Conservation (phyloP, 2,797 vertebrate species). For the Chaetophractus vellerosus region DNA sequence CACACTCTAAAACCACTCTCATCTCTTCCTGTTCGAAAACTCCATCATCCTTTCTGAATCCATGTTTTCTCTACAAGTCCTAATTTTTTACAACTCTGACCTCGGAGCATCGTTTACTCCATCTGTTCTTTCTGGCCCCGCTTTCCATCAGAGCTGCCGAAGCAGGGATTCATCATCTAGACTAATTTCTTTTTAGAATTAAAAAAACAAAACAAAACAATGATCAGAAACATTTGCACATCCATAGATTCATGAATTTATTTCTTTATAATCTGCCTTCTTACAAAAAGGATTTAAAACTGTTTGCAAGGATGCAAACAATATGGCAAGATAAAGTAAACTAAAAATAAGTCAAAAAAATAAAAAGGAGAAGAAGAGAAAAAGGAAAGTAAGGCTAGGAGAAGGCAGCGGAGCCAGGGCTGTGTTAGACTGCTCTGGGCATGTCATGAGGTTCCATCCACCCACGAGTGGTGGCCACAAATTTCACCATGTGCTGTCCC, state of each 20-base stretch:
- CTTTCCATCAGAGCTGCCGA: background rate
- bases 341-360: constrained; percentile 14
- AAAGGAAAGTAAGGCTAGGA: background rate
- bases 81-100: constrained; percentile 71
- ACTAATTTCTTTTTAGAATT: constrained; percentile 40
- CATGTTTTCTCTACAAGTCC: constrained; percentile 64
- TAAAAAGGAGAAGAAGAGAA: background rate
- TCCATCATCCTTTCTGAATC: constrained; percentile 65
- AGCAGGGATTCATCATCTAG: constrained; percentile 12
- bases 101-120: constrained; percentile 35
- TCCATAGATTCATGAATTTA: constrained; percentile 15
- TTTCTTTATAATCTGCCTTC: constrained; percentile 60
- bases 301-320: constrained; percentile 47
- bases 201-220: background rate
- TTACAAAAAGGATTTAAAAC: constrained; percentile 60
- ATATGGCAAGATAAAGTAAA: constrained; percentile 16
- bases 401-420: background rate
- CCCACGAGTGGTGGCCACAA: background rate
- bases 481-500: background rate
- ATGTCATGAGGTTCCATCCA: background rate
- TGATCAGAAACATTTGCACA: constrained; percentile 45
- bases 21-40: constrained; percentile 67
- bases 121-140: constrained; percentile 56
- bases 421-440: background rate
- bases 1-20: constrained; percentile 77